Evolutionary conservation across 2,797 vertebrate species (phyloP).

Genomic region (Hippopotamyrus pictus): DNA sequence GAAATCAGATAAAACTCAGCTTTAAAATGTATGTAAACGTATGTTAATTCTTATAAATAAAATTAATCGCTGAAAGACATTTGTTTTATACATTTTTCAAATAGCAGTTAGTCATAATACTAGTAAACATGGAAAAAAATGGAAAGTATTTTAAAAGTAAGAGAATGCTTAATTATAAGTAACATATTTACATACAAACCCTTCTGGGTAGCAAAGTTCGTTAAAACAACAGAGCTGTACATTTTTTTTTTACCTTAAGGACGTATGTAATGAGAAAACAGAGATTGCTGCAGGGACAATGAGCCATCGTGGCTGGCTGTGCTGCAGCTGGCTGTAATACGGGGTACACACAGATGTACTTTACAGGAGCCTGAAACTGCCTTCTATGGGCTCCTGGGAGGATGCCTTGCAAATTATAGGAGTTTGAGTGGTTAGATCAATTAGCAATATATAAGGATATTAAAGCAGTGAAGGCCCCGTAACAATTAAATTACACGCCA

Average conservation of each 20-base stretch:
- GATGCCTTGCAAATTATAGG: not conserved
- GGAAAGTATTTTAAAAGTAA: slow-evolving; percentile 7
- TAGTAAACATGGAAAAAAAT: slow-evolving; percentile 29
- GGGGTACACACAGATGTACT: not conserved
- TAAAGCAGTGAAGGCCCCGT: not conserved
- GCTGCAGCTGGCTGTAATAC: not conserved
- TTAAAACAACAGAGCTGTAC: not conserved
- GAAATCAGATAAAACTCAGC: slow-evolving; percentile 12
- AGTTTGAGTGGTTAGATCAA: not conserved
- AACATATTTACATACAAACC: slow-evolving; percentile 11
- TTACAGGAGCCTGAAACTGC: not conserved
- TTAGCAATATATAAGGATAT: not conserved
- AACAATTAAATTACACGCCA: not conserved
- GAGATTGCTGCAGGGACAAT: not conserved
- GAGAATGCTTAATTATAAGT: not conserved
- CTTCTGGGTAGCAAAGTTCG: not conserved
- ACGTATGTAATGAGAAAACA: not conserved
- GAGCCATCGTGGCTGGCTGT: not conserved
- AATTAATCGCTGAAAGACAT: slow-evolving; percentile 20
- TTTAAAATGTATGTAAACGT: slow-evolving; percentile 11
- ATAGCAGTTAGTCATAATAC: slow-evolving; percentile 22
- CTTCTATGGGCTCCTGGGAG: not conserved
- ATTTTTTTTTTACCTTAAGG: slow-evolving; percentile 2
- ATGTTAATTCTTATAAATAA: slow-evolving; percentile 24
- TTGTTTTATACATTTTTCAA: slow-evolving; percentile 2